Percentiles rank a stretch among this genome's conserved stretches.
phyloP scores from a whole-genome alignment of 1,140 invertebrate genomes.

The Pachyrhynchus sulphureomaculatus region DNA sequence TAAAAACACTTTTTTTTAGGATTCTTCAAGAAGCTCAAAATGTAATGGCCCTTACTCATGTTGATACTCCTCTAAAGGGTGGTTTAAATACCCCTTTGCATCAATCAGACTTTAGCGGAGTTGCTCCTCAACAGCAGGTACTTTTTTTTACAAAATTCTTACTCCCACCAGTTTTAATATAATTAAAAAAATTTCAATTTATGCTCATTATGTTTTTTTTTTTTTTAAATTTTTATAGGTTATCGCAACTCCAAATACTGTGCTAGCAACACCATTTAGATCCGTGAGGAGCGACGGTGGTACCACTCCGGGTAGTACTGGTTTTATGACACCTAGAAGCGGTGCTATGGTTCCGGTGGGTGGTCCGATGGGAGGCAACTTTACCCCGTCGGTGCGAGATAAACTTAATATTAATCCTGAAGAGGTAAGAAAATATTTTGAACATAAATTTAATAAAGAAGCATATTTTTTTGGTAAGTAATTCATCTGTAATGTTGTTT shows the following conservation, averaged over 20 bases:
- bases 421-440: conserved; percentile 53
- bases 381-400: conserved; percentile 76
- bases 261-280: conserved; percentile 90
- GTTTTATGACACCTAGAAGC: conserved; percentile 55
- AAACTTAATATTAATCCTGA: conserved; percentile 95
- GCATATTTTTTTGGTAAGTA: too few species aligned
- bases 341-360: conserved; percentile 50
- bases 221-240: conserved; percentile 34
- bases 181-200: background rate
- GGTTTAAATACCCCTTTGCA: conserved; percentile 92
- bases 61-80: conserved; percentile 96
- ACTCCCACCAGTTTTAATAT: background rate
- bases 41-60: conserved; percentile 95
- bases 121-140: conserved; percentile 70
- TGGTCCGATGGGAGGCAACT: conserved; percentile 21
- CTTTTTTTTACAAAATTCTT: background rate
- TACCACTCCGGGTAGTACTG: conserved; percentile 53
- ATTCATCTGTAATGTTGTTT: too few species aligned
- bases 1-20: conserved; percentile 24
- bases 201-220: background rate
- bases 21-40: conserved; percentile 95
- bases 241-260: conserved; percentile 90
- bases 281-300: conserved; percentile 54
- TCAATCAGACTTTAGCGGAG: conserved; percentile 83
- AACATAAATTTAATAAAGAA: background rate